A percentile compares a stretch with the other conserved stretches of the same genome.
These are phyloP conservation scores for Sebastolobus altivelis DNA, from an alignment of 2,797 vertebrate genomes.

Conservation along the genomic window DNA sequence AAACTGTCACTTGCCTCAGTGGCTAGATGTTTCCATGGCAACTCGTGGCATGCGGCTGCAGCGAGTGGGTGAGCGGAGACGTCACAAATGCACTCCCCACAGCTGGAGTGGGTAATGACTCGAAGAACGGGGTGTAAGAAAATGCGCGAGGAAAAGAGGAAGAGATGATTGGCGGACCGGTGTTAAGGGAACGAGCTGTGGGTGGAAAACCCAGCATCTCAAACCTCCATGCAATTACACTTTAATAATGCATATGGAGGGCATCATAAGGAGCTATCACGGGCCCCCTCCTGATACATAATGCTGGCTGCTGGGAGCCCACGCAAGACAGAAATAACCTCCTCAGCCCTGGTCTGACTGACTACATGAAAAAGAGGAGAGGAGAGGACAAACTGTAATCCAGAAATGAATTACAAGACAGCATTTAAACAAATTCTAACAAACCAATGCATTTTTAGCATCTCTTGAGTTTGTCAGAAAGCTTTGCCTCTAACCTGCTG, in stretches of 20 bases:
- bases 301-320: conserved; percentile 72
- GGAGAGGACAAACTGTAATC: conserved; percentile 32
- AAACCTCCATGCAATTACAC: conserved; percentile 72
- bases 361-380: conserved; percentile 60
- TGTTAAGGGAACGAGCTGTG: conserved; percentile 58
- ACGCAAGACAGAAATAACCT: conserved; percentile 80
- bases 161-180: conserved; percentile 35
- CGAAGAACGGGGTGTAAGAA: conserved; percentile 7
- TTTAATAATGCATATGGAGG: conserved; percentile 80
- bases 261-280: conserved; percentile 71
- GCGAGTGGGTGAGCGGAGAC: conserved; percentile 74
- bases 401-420: conserved; percentile 44
- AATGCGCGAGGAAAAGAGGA: conserved; percentile 24
- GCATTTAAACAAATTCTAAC: conserved; percentile 25
- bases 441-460: conserved; percentile 8
- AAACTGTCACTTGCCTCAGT: conserved; percentile 77
- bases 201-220: conserved; percentile 66
- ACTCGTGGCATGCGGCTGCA: conserved; percentile 62
- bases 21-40: conserved; percentile 78
- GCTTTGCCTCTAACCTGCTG: conserved; percentile 22
- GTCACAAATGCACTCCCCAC: conserved; percentile 70
- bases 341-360: conserved; percentile 62
- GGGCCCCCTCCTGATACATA: conserved; percentile 70
- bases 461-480: background rate
- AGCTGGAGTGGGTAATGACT: conserved; percentile 79